Base-by-base conservation (phyloP, 37 sponge, comb jelly and placozoan genomes). In the Chondrosia reniformis region DNA sequence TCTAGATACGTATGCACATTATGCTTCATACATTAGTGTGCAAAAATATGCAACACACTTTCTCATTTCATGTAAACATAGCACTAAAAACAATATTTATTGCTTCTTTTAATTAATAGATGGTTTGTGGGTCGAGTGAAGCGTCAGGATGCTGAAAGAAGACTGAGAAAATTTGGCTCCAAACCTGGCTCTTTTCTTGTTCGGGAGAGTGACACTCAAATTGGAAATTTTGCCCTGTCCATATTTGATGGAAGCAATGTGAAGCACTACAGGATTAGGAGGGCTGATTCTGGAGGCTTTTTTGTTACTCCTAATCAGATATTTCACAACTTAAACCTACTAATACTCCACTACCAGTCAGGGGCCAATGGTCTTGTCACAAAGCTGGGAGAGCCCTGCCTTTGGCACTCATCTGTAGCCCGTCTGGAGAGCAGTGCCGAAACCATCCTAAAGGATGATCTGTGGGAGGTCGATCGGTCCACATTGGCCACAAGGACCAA, bases 121-220 rank as follows among this genome's bases (percentile, higher is more conserved):
- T 98, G 99, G 99, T 98, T 87, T 78, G 88, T 91, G 82, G 96
- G 96, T 52, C 91, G 84, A 31, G 86, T 98, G 27, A 92, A 92
- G 54, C 78, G 99, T 49, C 85, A 87, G 15, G 93, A 92, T 61
- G 93, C 96, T 32, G 99, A 98, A 74, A 92, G 87, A 45, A 78
- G 88, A 22, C 83, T 98, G 24, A 54, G 85, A 12, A 63, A 84
- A 1, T 75, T 79, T 10, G 38, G 62, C 8, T 52, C 82, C 7
- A 78, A 83, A 34, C 67, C 81, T 0, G 99, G 99, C 12, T 78
- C 89, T 2, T 98, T 90, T 81, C 87, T 98, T 15, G 74, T 98
- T 12, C 74, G 99, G 27, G 96, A 98, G 75, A 90, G 94, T 64
- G 99, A 98, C 75, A 89, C 90, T 57, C 93, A 94, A 58, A 92